phyloP scores from a whole-genome alignment of 2,797 vertebrate genomes.

The Halcyon chelicuti region DNA sequence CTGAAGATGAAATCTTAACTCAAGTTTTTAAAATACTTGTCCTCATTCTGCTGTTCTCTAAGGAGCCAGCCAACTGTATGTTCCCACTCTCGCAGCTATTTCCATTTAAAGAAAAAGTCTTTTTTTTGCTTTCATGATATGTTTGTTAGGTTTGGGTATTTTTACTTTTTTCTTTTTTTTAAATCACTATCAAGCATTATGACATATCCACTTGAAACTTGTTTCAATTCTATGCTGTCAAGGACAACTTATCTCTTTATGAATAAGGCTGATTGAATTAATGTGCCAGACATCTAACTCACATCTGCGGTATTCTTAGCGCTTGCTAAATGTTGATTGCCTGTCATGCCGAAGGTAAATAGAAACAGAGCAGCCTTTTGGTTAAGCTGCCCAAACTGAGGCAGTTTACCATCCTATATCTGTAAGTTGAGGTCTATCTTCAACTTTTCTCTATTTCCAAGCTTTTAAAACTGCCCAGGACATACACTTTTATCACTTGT shows the following conservation, averaged over 20 bases:
- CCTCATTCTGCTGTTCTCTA: not conserved
- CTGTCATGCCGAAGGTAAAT: not conserved
- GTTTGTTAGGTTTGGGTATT: not conserved
- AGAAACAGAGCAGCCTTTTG: not conserved
- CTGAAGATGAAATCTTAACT: not conserved
- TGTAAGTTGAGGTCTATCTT: not conserved
- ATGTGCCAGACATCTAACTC: not conserved
- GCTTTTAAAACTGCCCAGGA: not conserved
- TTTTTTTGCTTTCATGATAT: not conserved
- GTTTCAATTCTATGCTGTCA: not conserved
- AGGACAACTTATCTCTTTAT: not conserved
- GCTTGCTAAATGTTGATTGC: not conserved
- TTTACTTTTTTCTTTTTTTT: not conserved
- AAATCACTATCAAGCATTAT: not conserved
- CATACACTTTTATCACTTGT: accelerated
- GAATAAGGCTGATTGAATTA: not conserved
- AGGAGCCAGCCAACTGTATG: not conserved
- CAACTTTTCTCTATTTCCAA: not conserved
- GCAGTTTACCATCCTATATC: too few relatives aligned
- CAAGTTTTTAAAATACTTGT: not conserved
- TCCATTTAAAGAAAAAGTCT: not conserved
- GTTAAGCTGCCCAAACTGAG: not conserved
- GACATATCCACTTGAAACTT: not conserved
- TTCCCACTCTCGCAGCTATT: not conserved
- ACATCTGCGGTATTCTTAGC: not conserved